Percentiles rank a stretch among this genome's conserved stretches.
phyloP scores from a whole-genome alignment of 2,888 invertebrate genomes.

The Eugnorisma glareosa region DNA sequence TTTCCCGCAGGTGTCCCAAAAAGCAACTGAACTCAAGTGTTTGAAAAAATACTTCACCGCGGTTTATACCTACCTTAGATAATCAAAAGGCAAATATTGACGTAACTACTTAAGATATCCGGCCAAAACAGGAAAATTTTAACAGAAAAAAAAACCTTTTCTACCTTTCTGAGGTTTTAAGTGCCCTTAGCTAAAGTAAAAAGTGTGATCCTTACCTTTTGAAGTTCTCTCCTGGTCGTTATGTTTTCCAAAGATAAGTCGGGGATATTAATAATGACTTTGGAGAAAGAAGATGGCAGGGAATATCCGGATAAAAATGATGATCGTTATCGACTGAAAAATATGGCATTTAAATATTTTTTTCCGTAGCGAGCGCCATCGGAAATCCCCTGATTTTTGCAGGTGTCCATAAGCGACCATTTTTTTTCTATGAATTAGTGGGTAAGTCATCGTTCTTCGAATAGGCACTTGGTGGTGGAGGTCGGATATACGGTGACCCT shows the following conservation, averaged over 20 bases:
- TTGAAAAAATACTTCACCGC: neutral
- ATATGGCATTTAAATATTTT: conserved; percentile 13
- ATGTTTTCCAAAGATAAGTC: conserved; percentile 46
- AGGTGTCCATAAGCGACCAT: too few relatives aligned
- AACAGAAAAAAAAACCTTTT: conserved; percentile 42
- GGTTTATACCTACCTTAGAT: neutral
- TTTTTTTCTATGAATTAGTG: neutral
- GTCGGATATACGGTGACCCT: neutral
- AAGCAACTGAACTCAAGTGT: neutral
- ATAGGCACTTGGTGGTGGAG: neutral
- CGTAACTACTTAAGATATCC: conserved; percentile 29
- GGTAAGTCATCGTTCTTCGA: neutral
- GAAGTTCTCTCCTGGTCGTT: conserved; percentile 47
- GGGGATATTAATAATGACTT: conserved; percentile 46
- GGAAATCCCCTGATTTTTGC: neutral
- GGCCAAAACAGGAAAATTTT: conserved; percentile 31
- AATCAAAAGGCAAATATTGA: conserved; percentile 47
- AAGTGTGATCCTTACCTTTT: conserved; percentile 58
- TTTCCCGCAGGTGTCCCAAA: neutral
- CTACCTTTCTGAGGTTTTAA: conserved; percentile 54
- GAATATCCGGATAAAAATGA: conserved; percentile 16
- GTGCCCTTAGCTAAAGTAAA: conserved; percentile 47
- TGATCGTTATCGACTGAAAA: conserved; percentile 27
- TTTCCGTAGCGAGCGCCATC: neutral
- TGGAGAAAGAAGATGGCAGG: conserved; percentile 21